These are phyloP conservation scores for Trichonephila inaurata DNA, from an alignment of 1,140 invertebrate species.

Conservation along the genomic window DNA sequence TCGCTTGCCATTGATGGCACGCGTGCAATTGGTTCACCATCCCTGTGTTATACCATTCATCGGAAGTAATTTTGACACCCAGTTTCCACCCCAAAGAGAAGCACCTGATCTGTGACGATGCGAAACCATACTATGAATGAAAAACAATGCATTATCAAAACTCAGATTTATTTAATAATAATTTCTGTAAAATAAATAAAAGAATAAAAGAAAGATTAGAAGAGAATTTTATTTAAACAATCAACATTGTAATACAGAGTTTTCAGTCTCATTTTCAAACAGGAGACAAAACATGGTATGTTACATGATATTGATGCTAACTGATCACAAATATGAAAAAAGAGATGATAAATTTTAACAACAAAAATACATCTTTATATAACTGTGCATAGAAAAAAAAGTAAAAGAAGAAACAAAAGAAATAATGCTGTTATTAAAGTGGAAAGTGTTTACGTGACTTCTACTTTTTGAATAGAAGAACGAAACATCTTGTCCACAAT, in stretches of 20 bases:
- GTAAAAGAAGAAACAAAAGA: not conserved
- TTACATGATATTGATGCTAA: not conserved
- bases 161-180: too few species aligned
- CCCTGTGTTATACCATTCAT: too few species aligned
- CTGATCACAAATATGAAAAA: not conserved
- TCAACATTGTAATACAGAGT: constrained; percentile 23
- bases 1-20: too few species aligned
- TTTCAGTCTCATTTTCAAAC: not conserved
- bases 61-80: too few species aligned
- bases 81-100: too few species aligned
- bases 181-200: not conserved
- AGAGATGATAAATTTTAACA: not conserved
- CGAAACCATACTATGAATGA: too few species aligned
- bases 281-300: not conserved
- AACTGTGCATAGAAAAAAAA: not conserved
- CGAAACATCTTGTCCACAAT: constrained; percentile 59
- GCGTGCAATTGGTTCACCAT: too few species aligned
- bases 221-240: constrained; percentile 30
- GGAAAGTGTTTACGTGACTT: constrained; percentile 72
- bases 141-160: too few species aligned
- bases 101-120: too few species aligned
- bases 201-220: not conserved
- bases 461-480: constrained; percentile 69
- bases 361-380: not conserved
- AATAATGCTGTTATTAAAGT: not conserved